Base-by-base conservation (phyloP, 2,888 invertebrate species). In the Pomacea canaliculata region DNA sequence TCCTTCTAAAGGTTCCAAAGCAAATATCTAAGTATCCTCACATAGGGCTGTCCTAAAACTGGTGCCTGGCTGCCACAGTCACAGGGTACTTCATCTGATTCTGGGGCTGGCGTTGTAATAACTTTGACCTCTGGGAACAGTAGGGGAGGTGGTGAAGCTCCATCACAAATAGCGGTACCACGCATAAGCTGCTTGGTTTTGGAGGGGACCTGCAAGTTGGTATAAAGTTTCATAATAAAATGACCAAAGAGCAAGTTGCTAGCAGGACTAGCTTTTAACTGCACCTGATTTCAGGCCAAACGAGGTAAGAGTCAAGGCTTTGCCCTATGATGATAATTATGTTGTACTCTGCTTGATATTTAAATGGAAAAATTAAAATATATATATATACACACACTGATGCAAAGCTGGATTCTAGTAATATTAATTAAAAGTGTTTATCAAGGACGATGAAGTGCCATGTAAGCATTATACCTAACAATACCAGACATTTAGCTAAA, bases 61-160 rank as follows among this genome's bases (percentile, higher is more conserved):
- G 76, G 65, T 16, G 27, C 60, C n/a, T 27, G 73, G 13, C 56
- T 48, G 59, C 51, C 66, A 59, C 23, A 68, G n/a, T 73, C 73
- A 23, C 60, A 74, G 7, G 69, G 62, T 48, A 46, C 23, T 7
- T 74, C 67, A 60, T 74, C 74, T 8, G n/a, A 66, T 67, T 78
- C 74, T 18, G 66, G 67, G 4, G 62, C 68, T 49, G 73, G 70
- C 18, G 74, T 71, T 13, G 71, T 78, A 37, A 71, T 74, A 10
- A 73, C 73, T 23, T 73, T 77, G 71, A 71, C 77, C 65, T 84
- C 83, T 60, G 90, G 91, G 49, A 69, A 18, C 1, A 60, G 27
- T 9, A 27, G 16, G 10, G 74, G 67, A 13, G 74, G 74, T 8
- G 68, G 60, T 7, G 56, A 27, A 23, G 19, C 63, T 37, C 48